Evolutionary conservation across 2,113 vertebrate species (phyloP), one percentile per base, ranked within the genome.

Genomic region (Phalacrocorax carbo): DNA sequence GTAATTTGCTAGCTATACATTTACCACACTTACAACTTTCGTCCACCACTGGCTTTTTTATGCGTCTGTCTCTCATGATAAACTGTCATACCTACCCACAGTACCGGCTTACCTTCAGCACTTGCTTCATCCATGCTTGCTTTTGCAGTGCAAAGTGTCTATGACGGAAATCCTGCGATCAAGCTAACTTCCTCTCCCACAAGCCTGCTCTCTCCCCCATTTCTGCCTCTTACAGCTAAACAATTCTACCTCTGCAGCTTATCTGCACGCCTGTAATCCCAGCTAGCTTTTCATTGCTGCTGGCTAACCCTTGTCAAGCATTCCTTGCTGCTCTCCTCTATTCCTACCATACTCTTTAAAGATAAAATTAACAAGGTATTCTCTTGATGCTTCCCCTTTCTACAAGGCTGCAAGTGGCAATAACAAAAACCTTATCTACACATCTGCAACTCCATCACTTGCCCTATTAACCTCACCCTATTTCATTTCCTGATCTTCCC

Each of bases 151-250:
- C 66, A 22, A 34, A 77, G 69, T 2, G 49, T 57, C 40, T 94
- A 58, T 86, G 86, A 52, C 82, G 92, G 96, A 97, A 97, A 95
- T 94, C 90, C 93, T 80, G 96, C 62, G 30, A 96, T 52, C 71
- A 34, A 66, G 51, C 64, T 57, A n/a, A 92, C 92, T 97, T 97
- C 96, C 96, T 80, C 90, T 77, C 60, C 73, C 75, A 52, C 84
- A 44, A 5, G 70, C 66, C 62, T 54, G 62, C 42, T 90, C 71
- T 62, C 72, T 77, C 82, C 87, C 93, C 92, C 86, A 66, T 90
- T 86, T 94, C 91, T 93, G 91, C 65, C 60, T 52, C 87, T 80
- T 46, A 52, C 64, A 86, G 60, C 85, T 85, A 10, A 51, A 76
- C 40, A 57, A 42, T 49, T 94, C 57, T 48, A 27, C 78, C 85